Conservation (phyloP, 2,113 vertebrate species). For the Chionis minor region DNA sequence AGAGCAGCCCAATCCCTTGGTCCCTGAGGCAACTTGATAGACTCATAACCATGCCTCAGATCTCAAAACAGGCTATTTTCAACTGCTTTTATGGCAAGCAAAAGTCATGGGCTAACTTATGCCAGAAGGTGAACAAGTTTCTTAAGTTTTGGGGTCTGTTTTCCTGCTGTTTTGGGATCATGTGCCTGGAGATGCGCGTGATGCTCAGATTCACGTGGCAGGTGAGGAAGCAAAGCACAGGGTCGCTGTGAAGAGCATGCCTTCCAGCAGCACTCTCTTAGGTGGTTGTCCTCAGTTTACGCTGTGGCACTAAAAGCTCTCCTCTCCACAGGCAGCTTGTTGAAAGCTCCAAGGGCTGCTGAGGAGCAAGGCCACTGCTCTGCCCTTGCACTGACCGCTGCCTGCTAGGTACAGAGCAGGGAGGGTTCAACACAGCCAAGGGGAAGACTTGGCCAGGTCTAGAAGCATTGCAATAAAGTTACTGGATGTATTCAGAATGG, state of each 20-base stretch:
- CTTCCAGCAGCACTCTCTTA: background rate
- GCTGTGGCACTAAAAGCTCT: background rate
- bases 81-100: background rate
- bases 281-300: background rate
- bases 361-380: background rate
- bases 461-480: background rate
- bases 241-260: accelerated
- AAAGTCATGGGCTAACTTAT: background rate
- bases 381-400: background rate
- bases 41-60: background rate
- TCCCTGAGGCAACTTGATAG: background rate
- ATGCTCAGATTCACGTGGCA: accelerated
- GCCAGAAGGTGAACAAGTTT: background rate
- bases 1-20: background rate
- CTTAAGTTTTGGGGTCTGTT: background rate
- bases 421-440: accelerated
- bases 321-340: background rate
- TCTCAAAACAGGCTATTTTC: background rate
- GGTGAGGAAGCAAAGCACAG: background rate
- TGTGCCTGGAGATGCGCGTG: accelerated
- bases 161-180: background rate
- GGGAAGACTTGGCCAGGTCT: background rate
- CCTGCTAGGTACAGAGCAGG: background rate
- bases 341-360: background rate
- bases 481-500: background rate